phyloP scores from a whole-genome alignment of 2,888 invertebrate species.

The Trichacis sp. region DNA sequence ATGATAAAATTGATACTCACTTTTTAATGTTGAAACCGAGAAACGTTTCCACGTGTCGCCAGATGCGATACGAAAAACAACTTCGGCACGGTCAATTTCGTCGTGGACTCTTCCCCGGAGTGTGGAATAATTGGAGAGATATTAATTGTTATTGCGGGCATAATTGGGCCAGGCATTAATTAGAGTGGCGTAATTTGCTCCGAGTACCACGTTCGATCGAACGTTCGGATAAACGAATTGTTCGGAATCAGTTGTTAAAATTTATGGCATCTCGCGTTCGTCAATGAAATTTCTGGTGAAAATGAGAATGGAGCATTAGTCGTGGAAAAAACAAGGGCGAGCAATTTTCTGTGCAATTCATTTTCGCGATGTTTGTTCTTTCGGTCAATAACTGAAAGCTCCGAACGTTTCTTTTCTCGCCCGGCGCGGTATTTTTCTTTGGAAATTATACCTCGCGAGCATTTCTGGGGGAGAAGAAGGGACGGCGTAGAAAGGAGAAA shows the following conservation, averaged over 20 bases:
- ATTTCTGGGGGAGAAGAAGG: slow-evolving; percentile 24
- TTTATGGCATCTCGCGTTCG: not conserved
- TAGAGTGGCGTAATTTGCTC: too few species aligned
- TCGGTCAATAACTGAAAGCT: slow-evolving; percentile 37
- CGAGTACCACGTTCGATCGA: too few species aligned
- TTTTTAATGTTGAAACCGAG: not conserved
- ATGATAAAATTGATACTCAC: not conserved
- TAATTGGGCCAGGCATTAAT: not conserved
- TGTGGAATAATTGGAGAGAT: slow-evolving; percentile 13
- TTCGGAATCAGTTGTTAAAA: too few species aligned
- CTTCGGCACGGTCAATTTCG: not conserved
- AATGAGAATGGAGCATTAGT: too few species aligned
- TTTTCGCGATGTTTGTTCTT: slow-evolving; percentile 28
- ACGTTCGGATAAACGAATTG: too few species aligned
- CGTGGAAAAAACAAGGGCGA: not conserved
- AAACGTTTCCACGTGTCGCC: slow-evolving; percentile 1
- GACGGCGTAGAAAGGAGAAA: slow-evolving; percentile 42
- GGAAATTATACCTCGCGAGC: slow-evolving; percentile 51
- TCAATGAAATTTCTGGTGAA: too few species aligned
- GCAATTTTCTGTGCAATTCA: slow-evolving; percentile 1
- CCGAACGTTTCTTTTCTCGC: slow-evolving; percentile 42
- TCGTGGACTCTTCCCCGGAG: not conserved
- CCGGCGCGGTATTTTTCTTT: slow-evolving; percentile 51
- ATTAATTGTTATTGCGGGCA: slow-evolving; percentile 8
- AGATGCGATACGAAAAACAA: not conserved